Evolutionary conservation across 2,113 vertebrate genomes (phyloP).

Genomic region (Vanacampus margaritifer): DNA sequence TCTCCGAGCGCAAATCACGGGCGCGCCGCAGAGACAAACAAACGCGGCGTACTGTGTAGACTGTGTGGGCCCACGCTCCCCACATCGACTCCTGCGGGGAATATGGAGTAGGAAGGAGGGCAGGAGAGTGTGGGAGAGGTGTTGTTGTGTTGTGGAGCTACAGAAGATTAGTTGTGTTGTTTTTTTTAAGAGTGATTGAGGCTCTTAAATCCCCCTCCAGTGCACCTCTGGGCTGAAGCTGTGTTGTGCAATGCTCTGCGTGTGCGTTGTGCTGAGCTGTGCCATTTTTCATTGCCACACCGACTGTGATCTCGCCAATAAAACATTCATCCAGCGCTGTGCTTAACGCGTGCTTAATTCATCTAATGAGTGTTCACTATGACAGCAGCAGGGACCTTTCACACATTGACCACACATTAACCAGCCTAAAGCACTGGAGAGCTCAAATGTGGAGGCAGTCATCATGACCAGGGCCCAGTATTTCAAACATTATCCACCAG

Average conservation of each 20-base stretch:
- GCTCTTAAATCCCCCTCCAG: conserved; percentile 53
- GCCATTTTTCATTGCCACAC: conserved; percentile 10
- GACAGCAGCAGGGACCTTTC: background rate
- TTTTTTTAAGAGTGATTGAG: conserved; percentile 50
- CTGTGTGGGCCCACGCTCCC: conserved; percentile 10
- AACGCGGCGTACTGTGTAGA: conserved; percentile 40
- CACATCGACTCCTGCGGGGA: conserved; percentile 27
- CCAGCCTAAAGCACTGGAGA: background rate
- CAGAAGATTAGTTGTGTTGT: conserved; percentile 64
- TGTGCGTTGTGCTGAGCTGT: conserved; percentile 14
- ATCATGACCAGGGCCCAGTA: too few species aligned
- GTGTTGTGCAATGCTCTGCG: conserved; percentile 23
- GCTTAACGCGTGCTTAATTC: background rate
- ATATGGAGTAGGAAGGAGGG: conserved; percentile 55
- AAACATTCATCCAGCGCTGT: conserved; percentile 16
- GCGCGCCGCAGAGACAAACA: conserved; percentile 59
- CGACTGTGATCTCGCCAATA: background rate
- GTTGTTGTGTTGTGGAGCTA: conserved; percentile 43
- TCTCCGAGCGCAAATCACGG: conserved; percentile 59
- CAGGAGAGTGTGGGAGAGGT: conserved; percentile 61
- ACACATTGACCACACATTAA: background rate
- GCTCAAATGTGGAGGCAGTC: background rate
- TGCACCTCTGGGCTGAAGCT: conserved; percentile 40
- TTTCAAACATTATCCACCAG: too few species aligned
- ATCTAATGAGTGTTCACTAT: background rate